phyloP scores from a whole-genome alignment of 2,888 invertebrate species.

The Trachelus tabidus region DNA sequence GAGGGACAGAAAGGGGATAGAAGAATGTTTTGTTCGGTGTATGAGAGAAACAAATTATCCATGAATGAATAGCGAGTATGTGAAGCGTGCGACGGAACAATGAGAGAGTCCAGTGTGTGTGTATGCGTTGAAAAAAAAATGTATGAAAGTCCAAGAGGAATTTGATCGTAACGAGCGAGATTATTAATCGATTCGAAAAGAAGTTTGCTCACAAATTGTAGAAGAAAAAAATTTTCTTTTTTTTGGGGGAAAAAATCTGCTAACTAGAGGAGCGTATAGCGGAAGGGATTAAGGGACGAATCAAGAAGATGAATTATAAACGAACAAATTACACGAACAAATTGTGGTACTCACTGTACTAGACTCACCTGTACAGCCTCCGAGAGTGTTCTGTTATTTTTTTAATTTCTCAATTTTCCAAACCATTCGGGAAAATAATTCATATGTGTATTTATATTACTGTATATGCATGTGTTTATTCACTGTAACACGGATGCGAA shows the following conservation, averaged over 20 bases:
- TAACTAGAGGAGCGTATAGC: neutral
- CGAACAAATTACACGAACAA: neutral
- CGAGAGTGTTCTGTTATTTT: neutral
- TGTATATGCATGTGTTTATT: neutral
- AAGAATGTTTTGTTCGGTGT: neutral
- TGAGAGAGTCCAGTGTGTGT: neutral
- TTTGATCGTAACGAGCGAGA: neutral
- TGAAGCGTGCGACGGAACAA: too few relatives aligned
- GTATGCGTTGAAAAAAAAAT: neutral
- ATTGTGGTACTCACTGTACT: neutral
- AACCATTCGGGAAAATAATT: neutral
- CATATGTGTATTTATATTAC: neutral
- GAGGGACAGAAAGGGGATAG: neutral
- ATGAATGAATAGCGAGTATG: neutral
- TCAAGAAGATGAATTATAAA: neutral
- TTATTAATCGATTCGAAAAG: neutral
- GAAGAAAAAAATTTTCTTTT: neutral
- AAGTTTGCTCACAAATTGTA: neutral
- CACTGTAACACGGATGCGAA: neutral
- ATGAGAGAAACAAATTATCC: neutral
- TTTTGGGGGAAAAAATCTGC: neutral
- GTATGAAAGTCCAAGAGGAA: neutral
- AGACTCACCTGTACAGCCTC: neutral
- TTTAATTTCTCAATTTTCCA: neutral
- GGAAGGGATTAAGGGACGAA: neutral